Evolutionary conservation across 2,888 invertebrate genomes (phyloP).

Genomic region (Phalera bucephala): DNA sequence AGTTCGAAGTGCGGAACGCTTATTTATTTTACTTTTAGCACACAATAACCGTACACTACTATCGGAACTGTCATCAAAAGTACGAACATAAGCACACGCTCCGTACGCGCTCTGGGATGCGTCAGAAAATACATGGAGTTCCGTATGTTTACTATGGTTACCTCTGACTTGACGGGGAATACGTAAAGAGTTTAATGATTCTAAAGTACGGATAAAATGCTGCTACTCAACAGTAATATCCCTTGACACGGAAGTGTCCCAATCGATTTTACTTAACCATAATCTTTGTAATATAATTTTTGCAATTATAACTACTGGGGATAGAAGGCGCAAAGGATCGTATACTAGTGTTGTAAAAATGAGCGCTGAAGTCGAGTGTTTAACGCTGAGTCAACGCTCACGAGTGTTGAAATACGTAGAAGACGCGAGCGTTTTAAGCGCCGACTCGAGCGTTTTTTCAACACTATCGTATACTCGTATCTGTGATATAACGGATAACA

Average conservation of each 20-base stretch:
- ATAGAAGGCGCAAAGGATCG: not conserved
- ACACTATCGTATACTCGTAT: too few species aligned
- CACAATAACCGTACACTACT: not conserved
- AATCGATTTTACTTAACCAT: slow-evolving; percentile 3
- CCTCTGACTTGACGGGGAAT: slow-evolving; percentile 1
- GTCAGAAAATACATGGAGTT: slow-evolving; percentile 5
- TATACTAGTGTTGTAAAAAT: too few species aligned
- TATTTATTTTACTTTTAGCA: not conserved
- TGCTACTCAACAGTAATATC: too few species aligned
- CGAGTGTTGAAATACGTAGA: too few species aligned
- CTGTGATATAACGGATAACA: not conserved
- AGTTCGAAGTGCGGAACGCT: slow-evolving; percentile 2
- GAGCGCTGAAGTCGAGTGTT: too few species aligned
- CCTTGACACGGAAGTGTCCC: slow-evolving; percentile 2
- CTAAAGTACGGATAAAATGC: too few species aligned
- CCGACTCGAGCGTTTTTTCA: too few species aligned
- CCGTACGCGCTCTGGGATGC: slow-evolving; percentile 1
- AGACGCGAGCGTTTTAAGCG: too few species aligned
- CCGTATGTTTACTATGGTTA: not conserved
- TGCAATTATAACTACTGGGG: slow-evolving; percentile 2
- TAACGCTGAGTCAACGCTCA: too few species aligned
- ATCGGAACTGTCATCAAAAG: not conserved
- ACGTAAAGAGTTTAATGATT: too few species aligned
- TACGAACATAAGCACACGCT: slow-evolving; percentile 5
- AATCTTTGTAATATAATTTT: slow-evolving; percentile 5